Evolutionary conservation across 2,797 vertebrate genomes (phyloP), one percentile per base, ranked within the genome.

Genomic region (Dicrostonyx torquatus): DNA sequence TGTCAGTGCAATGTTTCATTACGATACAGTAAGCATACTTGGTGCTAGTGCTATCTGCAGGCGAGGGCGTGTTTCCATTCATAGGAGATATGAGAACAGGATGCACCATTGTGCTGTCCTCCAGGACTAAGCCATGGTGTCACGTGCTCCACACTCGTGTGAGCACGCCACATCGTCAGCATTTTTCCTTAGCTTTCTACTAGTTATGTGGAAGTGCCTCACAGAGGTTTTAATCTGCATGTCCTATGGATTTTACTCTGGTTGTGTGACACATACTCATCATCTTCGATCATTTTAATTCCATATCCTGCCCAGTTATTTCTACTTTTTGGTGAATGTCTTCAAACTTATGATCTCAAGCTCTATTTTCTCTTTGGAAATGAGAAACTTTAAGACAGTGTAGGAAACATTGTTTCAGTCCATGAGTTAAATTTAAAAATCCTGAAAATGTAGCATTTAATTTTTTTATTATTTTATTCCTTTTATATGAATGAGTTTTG

Each of bases 391-490:
- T 77, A 58, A 70, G 68, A 87, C 13, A 80, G 22, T 94, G 89
- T 40, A 82, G 18, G 26, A 80, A 73, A 87, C 53, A 29, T 85
- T 58, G 5, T 9, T 0, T 94, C 87, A 93, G 68, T 85, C 5
- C 6, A 37, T 75, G 87, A 22, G 68, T 29, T 85, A 83, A 95
- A 89, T 31, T 68, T 26, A 73, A 92, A 89, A 91, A 87, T 89
- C 17, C 80, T 43, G 82, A 73, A 96, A 88, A 89, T 76, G 34
- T 72, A 84, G 0, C 31, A 88, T 80, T 92, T 70, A 72, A 43
- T 50, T 83, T 80, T 80, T 60, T 87, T 37, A 55, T 80, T 91
- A 75, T 60, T 93, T 93, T 87, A 93, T 31, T 53, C 20, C 50
- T 94, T 89, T 62, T 78, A 10, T 18, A 40, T 82, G 58, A 37